These are phyloP conservation scores for Pogonocichla stellata DNA, from an alignment of 2,113 vertebrate genomes.

Conservation along the genomic window DNA sequence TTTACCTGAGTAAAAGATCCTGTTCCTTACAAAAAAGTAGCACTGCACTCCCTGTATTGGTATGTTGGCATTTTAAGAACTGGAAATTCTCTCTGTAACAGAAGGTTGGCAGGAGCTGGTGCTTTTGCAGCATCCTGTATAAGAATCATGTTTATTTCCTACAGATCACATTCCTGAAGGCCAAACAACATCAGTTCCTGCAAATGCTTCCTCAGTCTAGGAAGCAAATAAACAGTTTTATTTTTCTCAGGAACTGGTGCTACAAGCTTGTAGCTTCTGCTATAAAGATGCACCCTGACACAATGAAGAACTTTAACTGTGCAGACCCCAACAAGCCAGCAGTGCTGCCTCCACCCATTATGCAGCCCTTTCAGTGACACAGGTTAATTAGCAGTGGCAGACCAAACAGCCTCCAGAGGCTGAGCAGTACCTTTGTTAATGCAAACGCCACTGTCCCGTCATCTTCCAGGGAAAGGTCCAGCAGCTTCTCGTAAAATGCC, in stretches of 20 bases:
- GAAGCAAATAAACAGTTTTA: background rate
- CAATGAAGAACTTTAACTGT: fast-evolving
- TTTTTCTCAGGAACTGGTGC: background rate
- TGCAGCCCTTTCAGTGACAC: background rate
- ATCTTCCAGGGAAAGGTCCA: conserved; percentile 85
- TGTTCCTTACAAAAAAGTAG: background rate
- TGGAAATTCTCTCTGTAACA: background rate
- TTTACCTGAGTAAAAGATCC: background rate
- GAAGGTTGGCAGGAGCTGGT: background rate
- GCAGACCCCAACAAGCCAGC: background rate
- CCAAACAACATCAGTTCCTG: background rate
- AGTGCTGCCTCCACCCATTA: background rate
- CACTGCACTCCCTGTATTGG: too few relatives aligned
- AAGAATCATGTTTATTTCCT: background rate
- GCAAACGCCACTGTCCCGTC: conserved; percentile 90
- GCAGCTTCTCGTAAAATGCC: conserved; percentile 88
- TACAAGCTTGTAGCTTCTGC: background rate
- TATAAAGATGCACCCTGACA: background rate
- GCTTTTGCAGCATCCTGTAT: background rate
- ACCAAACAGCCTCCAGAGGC: fast-evolving
- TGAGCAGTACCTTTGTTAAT: conserved; percentile 80
- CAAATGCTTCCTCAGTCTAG: background rate
- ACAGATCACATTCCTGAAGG: background rate
- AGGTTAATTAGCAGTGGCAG: background rate
- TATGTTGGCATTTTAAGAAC: background rate